Conservation (phyloP, 2,797 vertebrate species). For the Rhabdophis nuchalis region DNA sequence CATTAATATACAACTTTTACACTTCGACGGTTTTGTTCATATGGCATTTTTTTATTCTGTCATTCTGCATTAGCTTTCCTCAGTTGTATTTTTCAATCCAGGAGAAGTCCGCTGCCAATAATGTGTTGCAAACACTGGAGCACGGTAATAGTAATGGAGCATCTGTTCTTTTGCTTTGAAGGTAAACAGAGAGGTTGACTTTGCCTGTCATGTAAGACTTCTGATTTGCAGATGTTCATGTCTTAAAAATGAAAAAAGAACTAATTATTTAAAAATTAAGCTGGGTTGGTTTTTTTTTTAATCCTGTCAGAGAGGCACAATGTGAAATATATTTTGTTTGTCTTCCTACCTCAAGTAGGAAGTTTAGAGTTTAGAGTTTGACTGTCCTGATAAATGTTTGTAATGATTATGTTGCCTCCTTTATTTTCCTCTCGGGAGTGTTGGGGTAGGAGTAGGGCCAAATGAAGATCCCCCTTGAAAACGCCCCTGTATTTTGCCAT, state of each 20-base stretch:
- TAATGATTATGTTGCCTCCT: conserved; percentile 51
- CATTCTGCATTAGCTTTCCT: conserved; percentile 6
- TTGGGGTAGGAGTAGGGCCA: neutral
- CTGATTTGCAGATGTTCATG: conserved; percentile 49
- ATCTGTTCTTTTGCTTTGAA: conserved; percentile 40
- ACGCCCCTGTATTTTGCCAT: neutral
- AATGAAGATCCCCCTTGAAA: neutral
- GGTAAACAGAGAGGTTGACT: conserved; percentile 17
- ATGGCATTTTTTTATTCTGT: conserved; percentile 5
- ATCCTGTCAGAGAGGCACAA: conserved; percentile 31
- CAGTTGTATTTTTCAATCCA: neutral
- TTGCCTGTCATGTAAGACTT: conserved; percentile 31
- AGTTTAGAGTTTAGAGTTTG: conserved; percentile 5
- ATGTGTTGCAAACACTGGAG: conserved; percentile 34
- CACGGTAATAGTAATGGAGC: conserved; percentile 2
- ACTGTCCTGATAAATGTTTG: conserved; percentile 32
- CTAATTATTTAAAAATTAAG: conserved; percentile 57
- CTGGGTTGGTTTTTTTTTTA: conserved; percentile 19
- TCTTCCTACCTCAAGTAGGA: conserved; percentile 40
- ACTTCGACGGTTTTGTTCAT: conserved; percentile 11
- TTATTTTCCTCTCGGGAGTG: conserved; percentile 28
- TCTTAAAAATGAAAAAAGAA: conserved; percentile 48
- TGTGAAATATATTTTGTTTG: conserved; percentile 53
- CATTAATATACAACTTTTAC: conserved; percentile 39
- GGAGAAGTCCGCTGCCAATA: neutral